Conservation (phyloP, 2,888 invertebrate species). For the Morpho helenor region DNA sequence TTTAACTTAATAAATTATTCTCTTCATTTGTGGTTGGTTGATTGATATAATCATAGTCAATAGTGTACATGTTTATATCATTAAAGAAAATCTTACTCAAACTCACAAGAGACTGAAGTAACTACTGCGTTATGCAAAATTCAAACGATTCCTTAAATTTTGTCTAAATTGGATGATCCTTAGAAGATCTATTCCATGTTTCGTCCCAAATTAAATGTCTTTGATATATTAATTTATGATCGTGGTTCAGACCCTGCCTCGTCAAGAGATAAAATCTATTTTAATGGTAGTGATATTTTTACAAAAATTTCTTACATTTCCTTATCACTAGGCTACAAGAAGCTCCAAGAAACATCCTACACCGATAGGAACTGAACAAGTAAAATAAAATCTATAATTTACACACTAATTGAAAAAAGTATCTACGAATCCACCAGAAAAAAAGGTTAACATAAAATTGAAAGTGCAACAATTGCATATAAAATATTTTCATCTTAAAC, state of each 20-base stretch:
- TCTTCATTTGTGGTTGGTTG: too few species aligned
- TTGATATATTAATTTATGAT: conserved; percentile 45
- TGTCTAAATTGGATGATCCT: neutral
- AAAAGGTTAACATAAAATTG: conserved; percentile 34
- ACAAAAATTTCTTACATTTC: conserved; percentile 44
- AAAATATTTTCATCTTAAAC: conserved; percentile 52
- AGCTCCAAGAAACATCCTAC: conserved; percentile 68
- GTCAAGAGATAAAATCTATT: conserved; percentile 70
- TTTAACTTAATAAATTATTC: too few species aligned
- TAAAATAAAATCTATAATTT: conserved; percentile 42
- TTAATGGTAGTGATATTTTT: conserved; percentile 54
- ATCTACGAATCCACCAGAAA: conserved; percentile 43
- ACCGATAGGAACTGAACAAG: conserved; percentile 74
- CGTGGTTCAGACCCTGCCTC: conserved; percentile 76
- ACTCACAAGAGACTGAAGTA: too few species aligned
- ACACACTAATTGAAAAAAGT: conserved; percentile 39
- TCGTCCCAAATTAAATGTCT: conserved; percentile 44
- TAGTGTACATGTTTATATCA: too few species aligned
- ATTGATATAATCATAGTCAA: too few species aligned
- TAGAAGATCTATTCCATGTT: conserved; percentile 63
- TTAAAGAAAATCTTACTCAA: too few species aligned
- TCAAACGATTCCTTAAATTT: neutral
- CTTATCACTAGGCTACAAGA: conserved; percentile 51
- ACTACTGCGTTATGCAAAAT: too few species aligned
- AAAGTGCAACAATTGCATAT: conserved; percentile 33